Evolutionary conservation across 1,140 invertebrate species (phyloP).

Genomic region (Pogonomyrmex californicus): DNA sequence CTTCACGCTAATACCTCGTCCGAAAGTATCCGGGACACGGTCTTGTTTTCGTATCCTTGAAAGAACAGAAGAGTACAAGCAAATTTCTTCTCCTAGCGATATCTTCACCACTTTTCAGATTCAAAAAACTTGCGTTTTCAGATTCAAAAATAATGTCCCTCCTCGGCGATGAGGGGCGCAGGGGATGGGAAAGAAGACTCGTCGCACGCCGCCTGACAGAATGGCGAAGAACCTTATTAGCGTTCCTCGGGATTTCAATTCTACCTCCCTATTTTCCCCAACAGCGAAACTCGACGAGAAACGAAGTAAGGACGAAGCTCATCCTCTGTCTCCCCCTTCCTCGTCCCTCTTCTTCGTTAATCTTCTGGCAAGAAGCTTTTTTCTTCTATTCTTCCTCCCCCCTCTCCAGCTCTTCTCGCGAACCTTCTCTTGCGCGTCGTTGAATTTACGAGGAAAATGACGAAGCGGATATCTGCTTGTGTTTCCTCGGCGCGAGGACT

Average conservation of each 20-base stretch:
- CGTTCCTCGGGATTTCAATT: constrained; percentile 62
- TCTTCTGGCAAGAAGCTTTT: constrained; percentile 69
- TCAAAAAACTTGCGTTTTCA: background rate
- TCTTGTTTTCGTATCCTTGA: constrained; percentile 9
- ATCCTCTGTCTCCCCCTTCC: background rate
- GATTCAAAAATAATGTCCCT: constrained; percentile 14
- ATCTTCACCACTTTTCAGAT: background rate
- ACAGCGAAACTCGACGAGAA: constrained; percentile 36
- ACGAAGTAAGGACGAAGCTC: constrained; percentile 6
- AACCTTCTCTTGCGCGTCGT: constrained; percentile 5
- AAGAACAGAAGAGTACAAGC: background rate
- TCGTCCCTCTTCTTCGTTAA: constrained; percentile 81
- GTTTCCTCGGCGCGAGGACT: constrained; percentile 49
- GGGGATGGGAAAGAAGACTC: background rate
- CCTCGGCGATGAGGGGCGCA: background rate
- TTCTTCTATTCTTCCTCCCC: constrained; percentile 15
- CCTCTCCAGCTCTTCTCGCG: background rate
- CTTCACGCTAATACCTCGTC: constrained; percentile 10
- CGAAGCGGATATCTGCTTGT: constrained; percentile 73
- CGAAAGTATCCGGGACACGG: background rate
- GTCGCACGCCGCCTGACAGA: constrained; percentile 3
- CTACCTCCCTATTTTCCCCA: constrained; percentile 51
- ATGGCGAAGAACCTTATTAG: constrained; percentile 65
- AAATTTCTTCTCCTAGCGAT: background rate
- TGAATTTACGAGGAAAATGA: constrained; percentile 80